Evolutionary conservation across 2,797 vertebrate genomes (phyloP), one percentile per base, ranked within the genome.

Genomic region (Coracias cyanogaster): DNA sequence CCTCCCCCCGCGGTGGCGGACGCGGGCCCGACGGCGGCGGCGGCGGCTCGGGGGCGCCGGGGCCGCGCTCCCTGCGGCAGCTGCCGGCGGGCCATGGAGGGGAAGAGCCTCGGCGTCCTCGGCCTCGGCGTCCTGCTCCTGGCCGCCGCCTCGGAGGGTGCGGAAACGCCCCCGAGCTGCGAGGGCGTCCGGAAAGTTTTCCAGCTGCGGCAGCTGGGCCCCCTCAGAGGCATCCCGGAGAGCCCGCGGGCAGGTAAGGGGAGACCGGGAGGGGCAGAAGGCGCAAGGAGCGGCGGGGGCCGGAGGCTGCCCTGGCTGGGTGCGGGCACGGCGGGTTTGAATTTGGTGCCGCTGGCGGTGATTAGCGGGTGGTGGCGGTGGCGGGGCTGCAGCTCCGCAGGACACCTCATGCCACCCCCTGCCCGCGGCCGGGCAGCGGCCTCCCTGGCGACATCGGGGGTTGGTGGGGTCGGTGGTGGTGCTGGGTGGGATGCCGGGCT

Each of bases 151-250:
- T 12, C 70, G 17, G 45, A 28, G 8, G 33, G 24, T 43, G 97
- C 97, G 62, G 97, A 82, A 72, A n/a, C 90, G 14, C 97, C 92
- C 90, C 96, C 86, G 91, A 98, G 81, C 98, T 99, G 99, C 95
- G 97, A 98, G 39, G 98, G 98, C 96, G 98, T 98, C 87, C 97
- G 98, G 66, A 98, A 99, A 99, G 98, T 99, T 99, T 99, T 98
- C 95, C 98, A 98, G 93, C 92, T 98, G 94, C 94, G 97, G 55
- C 97, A 98, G 84, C 98, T 98, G 69, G 99, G 98, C 94, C 96
- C 98, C 19, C 97, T 90, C 79, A 96, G 97, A 52, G 97, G 98
- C 71, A 46, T 98, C 80, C 98, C 98, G 49, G 72, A 96, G n/a
- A 93, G 90, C 31, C 98, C 98, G 31, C 97, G 96, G 96, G 80